Percentiles rank a stretch among this genome's conserved stretches.
Evolutionary conservation across 1,140 invertebrate species (phyloP).

Genomic region (Notospermus geniculatus): DNA sequence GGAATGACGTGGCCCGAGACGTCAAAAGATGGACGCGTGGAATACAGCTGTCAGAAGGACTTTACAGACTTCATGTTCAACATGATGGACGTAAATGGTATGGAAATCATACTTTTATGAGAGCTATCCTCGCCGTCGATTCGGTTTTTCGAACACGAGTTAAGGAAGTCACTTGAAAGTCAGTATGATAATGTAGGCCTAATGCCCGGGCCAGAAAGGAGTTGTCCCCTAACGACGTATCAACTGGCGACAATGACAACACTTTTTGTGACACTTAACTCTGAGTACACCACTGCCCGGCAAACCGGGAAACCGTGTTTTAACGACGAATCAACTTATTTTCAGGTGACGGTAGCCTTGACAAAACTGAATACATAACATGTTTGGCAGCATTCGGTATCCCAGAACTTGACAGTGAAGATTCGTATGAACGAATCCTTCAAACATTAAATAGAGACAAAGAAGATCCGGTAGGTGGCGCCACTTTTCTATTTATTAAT

Average conservation of each 20-base stretch:
- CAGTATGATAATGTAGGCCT: not conserved
- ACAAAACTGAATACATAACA: not conserved
- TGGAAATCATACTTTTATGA: not conserved
- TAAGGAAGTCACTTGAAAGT: not conserved
- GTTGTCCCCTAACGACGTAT: not conserved
- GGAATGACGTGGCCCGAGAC: not conserved
- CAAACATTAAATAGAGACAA: no score
- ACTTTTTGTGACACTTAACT: not conserved
- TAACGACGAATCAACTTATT: not conserved
- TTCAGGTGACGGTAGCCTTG: constrained; percentile 1
- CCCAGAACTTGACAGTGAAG: not conserved
- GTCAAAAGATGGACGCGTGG: not conserved
- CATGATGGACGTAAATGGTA: constrained; percentile 7
- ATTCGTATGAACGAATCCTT: not conserved
- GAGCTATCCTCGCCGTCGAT: not conserved
- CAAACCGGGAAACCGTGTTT: not conserved
- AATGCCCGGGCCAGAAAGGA: not conserved
- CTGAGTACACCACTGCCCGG: not conserved
- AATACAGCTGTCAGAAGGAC: not conserved
- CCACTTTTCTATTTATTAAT: not conserved
- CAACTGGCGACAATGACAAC: not conserved
- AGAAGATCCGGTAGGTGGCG: no score
- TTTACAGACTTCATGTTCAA: constrained; percentile 8
- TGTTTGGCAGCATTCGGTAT: constrained; percentile 7
- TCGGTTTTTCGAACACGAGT: not conserved